Percentiles rank a stretch among this genome's conserved stretches.
These are phyloP conservation scores for Astyanax mexicanus DNA, from an alignment of 2,797 vertebrate genomes.

Conservation along the genomic window DNA sequence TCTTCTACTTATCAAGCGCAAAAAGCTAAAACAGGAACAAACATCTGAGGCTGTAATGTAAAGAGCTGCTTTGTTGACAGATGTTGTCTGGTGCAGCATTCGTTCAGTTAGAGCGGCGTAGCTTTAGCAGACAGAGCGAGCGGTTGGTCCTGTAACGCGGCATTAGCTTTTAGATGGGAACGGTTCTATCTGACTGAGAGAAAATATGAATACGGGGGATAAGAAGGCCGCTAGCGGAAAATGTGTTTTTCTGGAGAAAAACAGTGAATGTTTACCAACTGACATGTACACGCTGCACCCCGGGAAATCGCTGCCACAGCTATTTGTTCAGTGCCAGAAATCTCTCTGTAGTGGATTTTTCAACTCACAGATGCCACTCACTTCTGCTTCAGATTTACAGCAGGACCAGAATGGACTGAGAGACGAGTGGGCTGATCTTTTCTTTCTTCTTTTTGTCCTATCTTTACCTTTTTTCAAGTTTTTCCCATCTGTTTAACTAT, in stretches of 20 bases:
- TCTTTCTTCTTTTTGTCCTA: background rate
- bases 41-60: background rate
- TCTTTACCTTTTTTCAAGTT: no score
- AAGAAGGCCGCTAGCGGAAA: conserved; percentile 62
- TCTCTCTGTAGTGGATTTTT: conserved; percentile 18
- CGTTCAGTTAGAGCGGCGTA: conserved; percentile 55
- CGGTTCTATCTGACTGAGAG: conserved; percentile 48
- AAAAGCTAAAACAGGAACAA: background rate
- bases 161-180: conserved; percentile 54
- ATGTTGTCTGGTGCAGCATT: conserved; percentile 53
- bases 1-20: background rate
- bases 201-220: conserved; percentile 51
- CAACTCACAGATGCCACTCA: background rate
- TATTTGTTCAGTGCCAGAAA: conserved; percentile 51
- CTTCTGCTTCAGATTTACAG: conserved; percentile 12
- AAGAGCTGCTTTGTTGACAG: background rate
- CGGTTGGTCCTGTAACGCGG: conserved; percentile 42
- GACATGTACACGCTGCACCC: conserved; percentile 32
- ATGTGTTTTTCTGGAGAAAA: conserved; percentile 60
- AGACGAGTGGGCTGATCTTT: background rate
- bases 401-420: background rate
- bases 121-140: conserved; percentile 46
- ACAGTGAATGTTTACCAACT: conserved; percentile 52
- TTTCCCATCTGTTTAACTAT: no score
- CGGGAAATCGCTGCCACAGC: conserved; percentile 49